A percentile compares a stretch with the other conserved stretches of the same genome.
Conservation (phyloP, 2,113 vertebrate species). For the Melanerpes formicivorus region DNA sequence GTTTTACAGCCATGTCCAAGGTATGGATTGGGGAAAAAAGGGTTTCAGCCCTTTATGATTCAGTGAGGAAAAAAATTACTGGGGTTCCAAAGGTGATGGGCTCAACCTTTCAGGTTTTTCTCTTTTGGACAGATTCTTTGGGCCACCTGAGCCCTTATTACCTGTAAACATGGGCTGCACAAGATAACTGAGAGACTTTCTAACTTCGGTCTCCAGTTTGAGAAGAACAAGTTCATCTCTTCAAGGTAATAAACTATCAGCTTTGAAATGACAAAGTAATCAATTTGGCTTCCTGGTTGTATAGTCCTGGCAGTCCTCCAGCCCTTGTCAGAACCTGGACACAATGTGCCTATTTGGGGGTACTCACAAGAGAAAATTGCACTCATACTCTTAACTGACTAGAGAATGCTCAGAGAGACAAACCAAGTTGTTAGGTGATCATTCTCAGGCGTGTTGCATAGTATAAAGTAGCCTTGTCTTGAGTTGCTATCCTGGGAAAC, state of each 20-base stretch:
- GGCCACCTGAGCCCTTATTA: neutral
- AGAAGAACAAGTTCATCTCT: neutral
- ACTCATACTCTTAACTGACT: accelerated
- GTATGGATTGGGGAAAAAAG: neutral
- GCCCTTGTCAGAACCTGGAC: too few species aligned
- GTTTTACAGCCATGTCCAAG: neutral
- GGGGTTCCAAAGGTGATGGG: neutral
- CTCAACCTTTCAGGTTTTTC: neutral
- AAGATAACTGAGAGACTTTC: neutral
- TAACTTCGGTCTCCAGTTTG: neutral
- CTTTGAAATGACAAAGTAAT: neutral
- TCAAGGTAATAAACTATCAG: neutral
- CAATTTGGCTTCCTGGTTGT: neutral
- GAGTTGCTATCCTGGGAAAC: neutral
- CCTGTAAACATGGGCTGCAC: neutral
- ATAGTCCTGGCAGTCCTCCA: neutral
- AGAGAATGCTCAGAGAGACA: accelerated
- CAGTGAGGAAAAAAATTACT: neutral
- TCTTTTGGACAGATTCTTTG: neutral
- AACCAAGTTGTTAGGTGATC: accelerated
- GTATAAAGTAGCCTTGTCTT: neutral
- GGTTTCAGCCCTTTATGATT: neutral
- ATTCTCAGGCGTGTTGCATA: accelerated
- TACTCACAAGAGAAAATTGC: neutral
- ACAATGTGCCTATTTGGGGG: accelerated